A percentile compares a stretch with the other conserved stretches of the same genome.
Conservation (phyloP, 2,797 vertebrate genomes). For the Cheirogaleus major region DNA sequence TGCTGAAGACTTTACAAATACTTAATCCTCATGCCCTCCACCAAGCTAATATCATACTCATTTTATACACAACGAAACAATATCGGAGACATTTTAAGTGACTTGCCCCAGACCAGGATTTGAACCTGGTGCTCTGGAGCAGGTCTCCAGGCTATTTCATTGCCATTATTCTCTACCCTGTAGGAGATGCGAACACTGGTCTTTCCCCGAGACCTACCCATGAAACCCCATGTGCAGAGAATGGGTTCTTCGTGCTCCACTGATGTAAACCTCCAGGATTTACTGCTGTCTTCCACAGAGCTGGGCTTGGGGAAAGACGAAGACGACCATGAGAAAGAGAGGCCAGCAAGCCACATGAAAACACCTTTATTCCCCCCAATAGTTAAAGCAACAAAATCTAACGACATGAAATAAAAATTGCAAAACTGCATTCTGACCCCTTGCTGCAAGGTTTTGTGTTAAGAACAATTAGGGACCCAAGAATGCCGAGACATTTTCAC, state of each 20-base stretch:
- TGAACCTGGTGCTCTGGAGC: background rate
- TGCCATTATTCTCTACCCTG: background rate
- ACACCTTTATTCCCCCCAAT: slow-evolving; percentile 64
- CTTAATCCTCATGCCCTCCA: background rate
- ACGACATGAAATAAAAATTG: slow-evolving; percentile 37
- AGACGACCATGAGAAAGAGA: background rate
- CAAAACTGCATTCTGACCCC: background rate
- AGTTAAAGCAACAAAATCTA: slow-evolving; percentile 67
- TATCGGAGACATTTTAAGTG: background rate
- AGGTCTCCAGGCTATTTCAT: background rate
- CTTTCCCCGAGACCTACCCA: slow-evolving; percentile 58
- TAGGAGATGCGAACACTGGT: slow-evolving; percentile 77
- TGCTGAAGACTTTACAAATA: background rate
- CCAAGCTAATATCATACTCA: background rate
- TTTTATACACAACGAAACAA: background rate
- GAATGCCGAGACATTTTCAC: background rate
- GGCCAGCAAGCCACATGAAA: slow-evolving; percentile 25
- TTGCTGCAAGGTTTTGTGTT: background rate
- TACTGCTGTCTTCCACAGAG: slow-evolving; percentile 54
- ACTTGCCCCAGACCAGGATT: background rate
- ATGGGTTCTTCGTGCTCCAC: background rate
- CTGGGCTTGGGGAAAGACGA: background rate
- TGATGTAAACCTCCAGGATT: slow-evolving; percentile 36
- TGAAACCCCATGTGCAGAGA: slow-evolving; percentile 66
- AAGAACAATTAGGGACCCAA: background rate